Percentiles rank a stretch among this genome's conserved stretches.
These are phyloP conservation scores for Pseudolaguvia tuberculata DNA, from an alignment of 2,113 vertebrate species.

Conservation along the genomic window DNA sequence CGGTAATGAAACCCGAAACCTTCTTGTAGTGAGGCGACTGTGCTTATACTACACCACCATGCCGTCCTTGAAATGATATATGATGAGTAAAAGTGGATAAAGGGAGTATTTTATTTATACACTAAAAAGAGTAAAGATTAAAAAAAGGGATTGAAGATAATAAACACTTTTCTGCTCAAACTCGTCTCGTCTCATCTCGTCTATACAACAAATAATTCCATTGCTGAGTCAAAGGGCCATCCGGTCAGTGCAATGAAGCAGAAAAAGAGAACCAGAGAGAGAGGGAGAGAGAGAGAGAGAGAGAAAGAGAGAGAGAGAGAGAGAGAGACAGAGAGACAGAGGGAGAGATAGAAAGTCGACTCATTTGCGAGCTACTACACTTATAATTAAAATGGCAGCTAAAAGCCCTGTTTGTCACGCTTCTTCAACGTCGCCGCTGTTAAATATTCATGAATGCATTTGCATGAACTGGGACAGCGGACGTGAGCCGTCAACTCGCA, in stretches of 20 bases:
- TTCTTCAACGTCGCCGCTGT: conserved; percentile 63
- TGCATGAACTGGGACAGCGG: conserved; percentile 59
- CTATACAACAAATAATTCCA: not conserved
- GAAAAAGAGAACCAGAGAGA: conserved; percentile 4
- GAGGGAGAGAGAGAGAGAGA: conserved; percentile 12
- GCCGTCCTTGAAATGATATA: no score
- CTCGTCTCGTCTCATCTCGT: not conserved
- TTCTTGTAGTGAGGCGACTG: no score
- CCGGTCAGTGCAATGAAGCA: not conserved
- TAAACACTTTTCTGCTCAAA: not conserved
- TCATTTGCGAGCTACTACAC: conserved; percentile 62
- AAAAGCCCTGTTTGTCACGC: conserved; percentile 67
- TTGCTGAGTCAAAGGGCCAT: not conserved
- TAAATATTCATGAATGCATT: conserved; percentile 71
- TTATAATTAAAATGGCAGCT: conserved; percentile 69
- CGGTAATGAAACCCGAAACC: no score
- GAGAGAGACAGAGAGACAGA: conserved; percentile 25
- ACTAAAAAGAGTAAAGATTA: not conserved
- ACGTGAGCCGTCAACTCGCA: conserved; percentile 50
- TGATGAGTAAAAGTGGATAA: no score
- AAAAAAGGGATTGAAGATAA: not conserved
- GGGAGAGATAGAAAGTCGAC: conserved; percentile 52
- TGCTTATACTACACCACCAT: no score
- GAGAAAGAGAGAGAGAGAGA: conserved; percentile 30
- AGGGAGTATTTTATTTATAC: not conserved